These are phyloP conservation scores for Spilarctia lutea DNA, from an alignment of 2,888 invertebrate species.

Conservation along the genomic window DNA sequence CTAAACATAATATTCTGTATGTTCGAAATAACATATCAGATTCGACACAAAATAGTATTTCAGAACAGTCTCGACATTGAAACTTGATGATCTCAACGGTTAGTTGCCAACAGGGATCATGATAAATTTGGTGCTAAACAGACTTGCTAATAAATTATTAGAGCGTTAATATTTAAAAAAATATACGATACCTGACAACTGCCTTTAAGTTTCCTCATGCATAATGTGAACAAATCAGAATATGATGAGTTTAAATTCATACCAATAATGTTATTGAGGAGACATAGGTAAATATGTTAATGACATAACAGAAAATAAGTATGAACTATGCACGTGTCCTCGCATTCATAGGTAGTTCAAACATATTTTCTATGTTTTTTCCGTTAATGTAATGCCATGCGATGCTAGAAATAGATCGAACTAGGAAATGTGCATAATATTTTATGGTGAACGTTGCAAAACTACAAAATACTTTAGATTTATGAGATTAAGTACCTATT, in stretches of 20 bases:
- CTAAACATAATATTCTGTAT: conserved; percentile 20
- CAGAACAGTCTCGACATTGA: conserved; percentile 60
- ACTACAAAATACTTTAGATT: not conserved
- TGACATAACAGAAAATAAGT: not conserved
- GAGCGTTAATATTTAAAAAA: conserved; percentile 45
- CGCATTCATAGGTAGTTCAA: conserved; percentile 5
- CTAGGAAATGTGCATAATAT: conserved; percentile 33
- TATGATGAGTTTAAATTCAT: not conserved
- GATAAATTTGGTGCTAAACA: conserved; percentile 65
- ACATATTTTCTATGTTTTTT: conserved; percentile 30
- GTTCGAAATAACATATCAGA: conserved; percentile 18
- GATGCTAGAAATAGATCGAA: conserved; percentile 41
- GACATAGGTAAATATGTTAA: conserved; percentile 13
- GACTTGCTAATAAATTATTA: conserved; percentile 52
- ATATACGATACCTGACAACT: conserved; percentile 30
- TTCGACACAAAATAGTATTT: conserved; percentile 44
- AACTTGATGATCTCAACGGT: conserved; percentile 59
- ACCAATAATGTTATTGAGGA: not conserved
- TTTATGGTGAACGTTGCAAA: conserved; percentile 20
- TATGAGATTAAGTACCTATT: not conserved
- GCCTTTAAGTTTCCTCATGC: conserved; percentile 11
- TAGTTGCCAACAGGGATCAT: conserved; percentile 55
- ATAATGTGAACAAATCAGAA: conserved; percentile 19
- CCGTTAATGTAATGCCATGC: conserved; percentile 35
- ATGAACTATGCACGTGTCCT: not conserved